Base-by-base conservation (phyloP, 2,888 invertebrate species). In the Harpalus rubripes region DNA sequence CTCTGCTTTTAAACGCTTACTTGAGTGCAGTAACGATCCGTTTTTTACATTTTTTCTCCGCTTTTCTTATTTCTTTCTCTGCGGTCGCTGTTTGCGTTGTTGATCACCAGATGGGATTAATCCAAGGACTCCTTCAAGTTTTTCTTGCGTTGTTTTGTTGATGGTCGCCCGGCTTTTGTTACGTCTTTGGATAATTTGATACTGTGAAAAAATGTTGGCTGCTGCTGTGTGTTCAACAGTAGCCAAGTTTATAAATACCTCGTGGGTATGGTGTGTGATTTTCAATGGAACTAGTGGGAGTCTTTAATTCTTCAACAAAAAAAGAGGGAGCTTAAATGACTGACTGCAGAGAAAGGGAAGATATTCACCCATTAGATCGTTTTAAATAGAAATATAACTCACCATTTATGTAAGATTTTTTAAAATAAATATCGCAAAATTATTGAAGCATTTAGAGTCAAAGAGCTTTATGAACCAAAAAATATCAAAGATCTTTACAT, bases 101-200 rank as follows among this genome's bases (percentile, higher is more conserved):
- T 68, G 68, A 81, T 81, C 81, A 56, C 81, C 81, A 81, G 81
- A 81, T 81, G 81, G 81, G 81, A 68, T 65, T 81, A 65, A 81
- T 81, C 81, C 63, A 81, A 81, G 68, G 68, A 68, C 63, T 81
- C 52, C 68, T 81, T 68, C 15, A 63, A 18, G 61, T 81, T 81
- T 65, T 81, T 81, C 65, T 81, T 22, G 32, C 16, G 58, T 80
- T 65, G 65, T 81, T 81, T 81, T 63, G 68, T 81, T 81, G 68
- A 41, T 52, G 61, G 44, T 22, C 15, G 56, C 26, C n/a, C 63
- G 63, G 26, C 80, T 80, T 80, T 80, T 80, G 80, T 80, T 78
- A 78, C 78, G 52, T 63, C 81, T 81, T 81, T 81, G 65, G 81
- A 65, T 81, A 65, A 81, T 81, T 81, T 81, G 63, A 65, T 81